A percentile compares a stretch with the other conserved stretches of the same genome.
These are phyloP conservation scores for Scaptomyza cyrtandrae DNA, from an alignment of 2,888 invertebrate genomes.

Conservation along the genomic window DNA sequence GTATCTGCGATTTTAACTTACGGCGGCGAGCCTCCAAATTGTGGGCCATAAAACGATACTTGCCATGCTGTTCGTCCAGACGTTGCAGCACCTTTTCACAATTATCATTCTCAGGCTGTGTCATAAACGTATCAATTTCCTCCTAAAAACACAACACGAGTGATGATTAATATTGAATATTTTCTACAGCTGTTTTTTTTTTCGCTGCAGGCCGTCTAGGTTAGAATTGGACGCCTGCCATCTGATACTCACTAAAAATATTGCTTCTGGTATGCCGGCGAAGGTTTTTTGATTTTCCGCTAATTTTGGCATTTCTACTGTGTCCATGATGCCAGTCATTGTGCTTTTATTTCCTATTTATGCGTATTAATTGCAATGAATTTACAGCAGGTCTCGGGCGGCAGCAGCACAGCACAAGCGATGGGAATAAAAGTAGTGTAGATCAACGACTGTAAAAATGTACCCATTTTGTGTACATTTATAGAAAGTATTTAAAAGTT, in stretches of 20 bases:
- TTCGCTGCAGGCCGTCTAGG: conserved; percentile 52
- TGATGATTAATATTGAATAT: conserved; percentile 48
- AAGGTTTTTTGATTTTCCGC: conserved; percentile 86
- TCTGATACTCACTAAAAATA: conserved; percentile 90
- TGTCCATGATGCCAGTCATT: conserved; percentile 83
- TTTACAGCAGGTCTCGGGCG: conserved; percentile 65
- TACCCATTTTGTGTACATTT: background rate
- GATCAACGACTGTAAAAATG: background rate
- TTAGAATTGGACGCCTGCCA: conserved; percentile 56
- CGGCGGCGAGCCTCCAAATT: conserved; percentile 94
- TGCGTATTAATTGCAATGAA: conserved; percentile 46
- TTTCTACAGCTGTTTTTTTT: conserved; percentile 51
- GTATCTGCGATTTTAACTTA: conserved; percentile 95
- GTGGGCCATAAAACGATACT: conserved; percentile 98
- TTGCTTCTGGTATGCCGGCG: conserved; percentile 94
- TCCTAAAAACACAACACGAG: conserved; percentile 87
- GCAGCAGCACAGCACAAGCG: conserved; percentile 26
- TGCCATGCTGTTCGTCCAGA: conserved; percentile 96
- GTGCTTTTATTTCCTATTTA: conserved; percentile 46
- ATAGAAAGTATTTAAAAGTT: conserved; percentile 16
- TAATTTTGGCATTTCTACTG: conserved; percentile 84
- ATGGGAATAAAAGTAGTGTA: conserved; percentile 39
- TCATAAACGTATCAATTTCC: conserved; percentile 98
- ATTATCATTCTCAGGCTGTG: conserved; percentile 91
- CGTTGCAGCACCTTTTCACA: conserved; percentile 94